Conservation (phyloP, 1,140 invertebrate species). For the Leucophenga varia region DNA sequence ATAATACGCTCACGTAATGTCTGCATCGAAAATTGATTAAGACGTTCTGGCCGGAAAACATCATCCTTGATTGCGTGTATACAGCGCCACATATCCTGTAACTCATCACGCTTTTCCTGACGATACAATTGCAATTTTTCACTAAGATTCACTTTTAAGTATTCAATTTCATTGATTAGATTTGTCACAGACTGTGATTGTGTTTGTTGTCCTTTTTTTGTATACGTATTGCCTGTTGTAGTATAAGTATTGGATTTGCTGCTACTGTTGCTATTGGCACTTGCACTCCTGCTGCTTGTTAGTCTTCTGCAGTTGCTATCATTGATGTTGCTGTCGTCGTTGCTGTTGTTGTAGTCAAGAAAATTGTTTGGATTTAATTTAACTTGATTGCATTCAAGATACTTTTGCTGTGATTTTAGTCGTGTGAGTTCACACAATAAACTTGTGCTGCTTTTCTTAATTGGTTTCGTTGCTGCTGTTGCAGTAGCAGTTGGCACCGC, state of each 20-base stretch:
- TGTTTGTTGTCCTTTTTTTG: not conserved
- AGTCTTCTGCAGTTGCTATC: not conserved
- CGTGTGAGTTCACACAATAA: conserved; percentile 46
- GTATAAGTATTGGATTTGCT: not conserved
- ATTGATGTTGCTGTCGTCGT: not conserved
- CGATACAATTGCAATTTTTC: conserved; percentile 26
- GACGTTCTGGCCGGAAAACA: conserved; percentile 33
- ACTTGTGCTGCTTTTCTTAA: conserved; percentile 21
- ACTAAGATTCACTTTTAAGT: conserved; percentile 24
- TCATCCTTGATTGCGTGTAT: conserved; percentile 36
- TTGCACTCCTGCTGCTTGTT: not conserved
- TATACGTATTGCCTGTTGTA: too few relatives aligned
- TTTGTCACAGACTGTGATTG: conserved; percentile 6
- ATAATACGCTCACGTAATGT: conserved; percentile 37
- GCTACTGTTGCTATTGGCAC: not conserved
- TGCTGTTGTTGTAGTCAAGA: conserved; percentile 12
- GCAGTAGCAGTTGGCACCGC: not conserved
- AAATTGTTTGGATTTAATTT: conserved; percentile 39
- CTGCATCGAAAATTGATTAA: conserved; percentile 32
- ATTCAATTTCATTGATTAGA: conserved; percentile 39
- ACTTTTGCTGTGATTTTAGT: conserved; percentile 51
- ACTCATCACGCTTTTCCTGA: conserved; percentile 19
- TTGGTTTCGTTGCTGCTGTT: conserved; percentile 2
- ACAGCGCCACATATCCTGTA: conserved; percentile 41
- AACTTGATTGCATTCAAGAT: conserved; percentile 51